Conservation (phyloP, 2,113 vertebrate genomes). For the Catagonus wagneri region DNA sequence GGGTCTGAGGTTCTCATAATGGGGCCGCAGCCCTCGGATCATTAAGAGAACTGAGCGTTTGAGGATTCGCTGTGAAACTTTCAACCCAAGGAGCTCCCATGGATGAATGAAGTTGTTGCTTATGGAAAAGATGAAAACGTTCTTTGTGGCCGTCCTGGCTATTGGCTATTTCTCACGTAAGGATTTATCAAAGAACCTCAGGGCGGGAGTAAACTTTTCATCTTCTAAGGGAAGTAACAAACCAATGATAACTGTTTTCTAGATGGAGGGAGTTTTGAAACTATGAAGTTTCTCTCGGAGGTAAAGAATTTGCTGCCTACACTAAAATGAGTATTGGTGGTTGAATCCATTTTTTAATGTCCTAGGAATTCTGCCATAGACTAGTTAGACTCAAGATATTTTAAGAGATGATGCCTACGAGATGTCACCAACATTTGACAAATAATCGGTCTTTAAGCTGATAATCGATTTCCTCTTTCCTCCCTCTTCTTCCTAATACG, state of each 20-base stretch:
- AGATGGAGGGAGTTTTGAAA: constrained; percentile 18
- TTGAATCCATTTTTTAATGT: not conserved
- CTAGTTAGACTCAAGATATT: not conserved
- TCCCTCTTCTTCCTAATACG: not conserved
- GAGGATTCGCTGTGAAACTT: not conserved
- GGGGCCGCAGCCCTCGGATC: not conserved
- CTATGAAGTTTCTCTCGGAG: not conserved
- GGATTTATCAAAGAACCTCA: constrained; percentile 23
- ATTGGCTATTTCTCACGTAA: constrained; percentile 73
- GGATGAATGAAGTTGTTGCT: not conserved
- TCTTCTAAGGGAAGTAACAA: not conserved
- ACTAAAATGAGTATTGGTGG: not conserved
- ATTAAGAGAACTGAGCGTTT: not conserved
- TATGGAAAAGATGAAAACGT: constrained; percentile 51
- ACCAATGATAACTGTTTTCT: not conserved
- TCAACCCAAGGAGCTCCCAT: not conserved
- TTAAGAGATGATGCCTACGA: not conserved
- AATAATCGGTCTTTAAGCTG: not conserved
- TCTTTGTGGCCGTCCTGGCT: constrained; percentile 56
- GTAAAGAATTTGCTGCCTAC: not conserved
- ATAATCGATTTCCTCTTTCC: not conserved
- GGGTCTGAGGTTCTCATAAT: not conserved
- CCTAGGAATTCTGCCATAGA: not conserved
- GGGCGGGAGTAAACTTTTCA: not conserved
- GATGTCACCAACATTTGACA: not conserved